phyloP scores from a whole-genome alignment of 1,140 invertebrate species.

The Orussus abietinus region DNA sequence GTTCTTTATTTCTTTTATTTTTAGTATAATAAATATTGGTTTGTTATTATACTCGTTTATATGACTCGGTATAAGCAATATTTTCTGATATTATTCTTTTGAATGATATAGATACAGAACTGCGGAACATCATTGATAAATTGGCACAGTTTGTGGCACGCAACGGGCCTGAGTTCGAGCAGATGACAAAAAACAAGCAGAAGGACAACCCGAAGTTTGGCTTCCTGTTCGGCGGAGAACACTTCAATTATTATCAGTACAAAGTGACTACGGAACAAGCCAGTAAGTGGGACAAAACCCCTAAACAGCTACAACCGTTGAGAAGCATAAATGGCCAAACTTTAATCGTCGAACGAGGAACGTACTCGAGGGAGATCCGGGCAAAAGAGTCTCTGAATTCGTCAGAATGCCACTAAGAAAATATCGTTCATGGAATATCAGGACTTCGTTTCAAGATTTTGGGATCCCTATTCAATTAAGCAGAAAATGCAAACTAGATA shows the following conservation, averaged over 20 bases:
- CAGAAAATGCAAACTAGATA: constrained; percentile 29
- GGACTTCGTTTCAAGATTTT: constrained; percentile 32
- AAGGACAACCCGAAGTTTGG: constrained; percentile 95
- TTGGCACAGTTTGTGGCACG: constrained; percentile 96
- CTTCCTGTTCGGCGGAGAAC: constrained; percentile 94
- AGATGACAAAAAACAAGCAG: constrained; percentile 97
- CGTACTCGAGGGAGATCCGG: constrained; percentile 27
- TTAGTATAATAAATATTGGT: neutral
- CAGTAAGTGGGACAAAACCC: constrained; percentile 61
- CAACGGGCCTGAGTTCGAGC: constrained; percentile 97
- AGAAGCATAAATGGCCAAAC: constrained; percentile 29
- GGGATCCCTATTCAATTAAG: constrained; percentile 32
- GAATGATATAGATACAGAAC: constrained; percentile 72
- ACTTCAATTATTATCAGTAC: constrained; percentile 95
- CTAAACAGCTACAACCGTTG: constrained; percentile 38
- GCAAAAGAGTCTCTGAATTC: constrained; percentile 29
- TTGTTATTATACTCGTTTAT: neutral
- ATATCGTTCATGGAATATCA: constrained; percentile 27
- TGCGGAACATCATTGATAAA: constrained; percentile 97
- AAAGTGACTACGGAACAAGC: constrained; percentile 88
- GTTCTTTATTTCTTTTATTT: constrained; percentile 4
- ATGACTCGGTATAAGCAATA: neutral
- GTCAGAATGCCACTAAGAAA: constrained; percentile 27
- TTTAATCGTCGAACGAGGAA: constrained; percentile 30
- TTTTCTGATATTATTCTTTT: constrained; percentile 15